Base-by-base conservation (phyloP, 2,113 vertebrate genomes). In the Oreochromis tanganicae region DNA sequence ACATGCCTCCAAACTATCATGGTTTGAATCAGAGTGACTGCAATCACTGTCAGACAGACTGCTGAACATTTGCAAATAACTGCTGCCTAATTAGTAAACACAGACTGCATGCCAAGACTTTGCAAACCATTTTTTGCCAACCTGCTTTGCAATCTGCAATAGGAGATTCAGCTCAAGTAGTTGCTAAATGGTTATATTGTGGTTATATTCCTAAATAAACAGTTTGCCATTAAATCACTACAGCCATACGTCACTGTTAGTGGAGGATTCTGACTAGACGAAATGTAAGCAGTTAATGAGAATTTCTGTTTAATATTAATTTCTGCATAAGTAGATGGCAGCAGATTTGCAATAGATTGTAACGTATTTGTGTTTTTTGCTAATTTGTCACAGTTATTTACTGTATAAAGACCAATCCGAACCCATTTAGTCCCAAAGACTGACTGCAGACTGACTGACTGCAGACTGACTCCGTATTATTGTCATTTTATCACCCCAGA, bases 401-500 rank as follows among this genome's bases (percentile, higher is more conserved):
- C n/a, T 3, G 12, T 71, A 43, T 71, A 71, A 41, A 9, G n/a
- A 41, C 7, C n/a, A 71, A 14, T 12, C n/a, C 3, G 41, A 71
- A 21, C 36, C 34, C n/a, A 68, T 41, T 5, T 21, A 41, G 63
- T 68, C n/a, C 19, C 19, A 68, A 41, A 41, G 34, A 38, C 19
- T 21, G 36, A 41, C 34, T 41, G 6, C 11, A 41, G 34, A 68
- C 19, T 0, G 34, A 38, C 19, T 21, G 36, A 41, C 34, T 68
- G 6, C 11, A 41, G 34, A 68, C 19, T 0, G n/a, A 68, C 3
- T 68, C 63, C 8, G 6, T 5, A n/a, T 41, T 43, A 71, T 41
- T 24, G 63, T 24, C 66, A 71, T 71, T 14, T 71, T 71, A 71
- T 71, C 7, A 71, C 66, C 36, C 63, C 66, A 43, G 24, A 71